Base-by-base conservation (phyloP, 2,888 invertebrate genomes). In the Iphiclides podalirius region DNA sequence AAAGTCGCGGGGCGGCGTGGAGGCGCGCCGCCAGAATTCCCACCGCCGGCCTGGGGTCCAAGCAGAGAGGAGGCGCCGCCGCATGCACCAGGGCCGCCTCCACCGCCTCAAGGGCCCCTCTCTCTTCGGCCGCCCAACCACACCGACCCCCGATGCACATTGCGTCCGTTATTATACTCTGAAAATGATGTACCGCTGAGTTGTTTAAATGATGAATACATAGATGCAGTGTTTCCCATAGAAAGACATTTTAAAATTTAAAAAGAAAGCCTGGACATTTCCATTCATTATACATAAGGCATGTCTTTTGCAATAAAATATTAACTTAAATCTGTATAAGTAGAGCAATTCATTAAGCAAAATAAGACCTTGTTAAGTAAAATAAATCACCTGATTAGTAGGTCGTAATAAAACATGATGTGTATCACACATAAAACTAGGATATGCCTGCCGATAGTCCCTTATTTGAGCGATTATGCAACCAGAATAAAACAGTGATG, bases 401-500 rank as follows among this genome's bases (percentile, higher is more conserved):
- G 96, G 97, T 83, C 93, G 93, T 64, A 97, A 91, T 66, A 97
- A 90, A 61, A 96, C 95, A 91, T 96, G 95, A 84, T 95, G 94
- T 64, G 94, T 93, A 89, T 95, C 95, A 89, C 94, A 94, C 74
- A 92, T 90, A 79, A 92, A 93, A 79, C 90, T 92, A 63, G 94
- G 93, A 87, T 93, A 94, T 61, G 93, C 92, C 85, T 94, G 94
- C 71, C 97, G 91, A 76, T 95, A 96, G 83, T 98, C 97, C 68
- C 96, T 91, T 66, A 98, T 92, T 90, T 97, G 96, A 63, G 95
- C 95, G 73, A 97, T 94, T 57, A 98, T 94, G 87, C 97, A 96
- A 55, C 97, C 97, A 63, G 94, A 95, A 79, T 97, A 96, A 86
- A 96, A 95, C 53, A 98, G 90, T 79, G 95, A 94, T 43, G 95